These are phyloP conservation scores for Cirrhinus molitorella DNA, from an alignment of 2,797 vertebrate species.

Conservation along the genomic window DNA sequence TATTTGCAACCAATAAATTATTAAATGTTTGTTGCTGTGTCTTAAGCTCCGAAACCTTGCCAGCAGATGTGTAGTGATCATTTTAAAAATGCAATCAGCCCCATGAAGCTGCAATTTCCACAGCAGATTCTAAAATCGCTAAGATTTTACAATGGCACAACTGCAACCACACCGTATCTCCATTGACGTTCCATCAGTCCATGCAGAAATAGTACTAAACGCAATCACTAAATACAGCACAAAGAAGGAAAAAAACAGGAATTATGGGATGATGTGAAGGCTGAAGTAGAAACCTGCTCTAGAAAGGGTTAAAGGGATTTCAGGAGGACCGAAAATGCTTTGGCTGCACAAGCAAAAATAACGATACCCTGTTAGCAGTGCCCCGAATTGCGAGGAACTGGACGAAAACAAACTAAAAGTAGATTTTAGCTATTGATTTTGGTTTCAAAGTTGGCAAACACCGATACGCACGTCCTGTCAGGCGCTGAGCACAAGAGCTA, in stretches of 20 bases:
- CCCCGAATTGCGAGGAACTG: conserved; percentile 5
- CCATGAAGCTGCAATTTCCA: not conserved
- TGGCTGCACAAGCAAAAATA: conserved; percentile 35
- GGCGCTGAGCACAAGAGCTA: conserved; percentile 2
- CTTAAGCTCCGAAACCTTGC: not conserved
- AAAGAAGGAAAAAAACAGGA: conserved; percentile 16
- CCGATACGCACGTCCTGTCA: not conserved
- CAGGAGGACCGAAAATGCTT: conserved; percentile 20
- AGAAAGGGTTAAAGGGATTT: conserved; percentile 35
- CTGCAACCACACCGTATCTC: not conserved
- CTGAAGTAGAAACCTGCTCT: conserved; percentile 13
- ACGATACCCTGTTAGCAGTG: conserved; percentile 37
- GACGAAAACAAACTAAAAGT: conserved; percentile 3
- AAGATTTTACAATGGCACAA: not conserved
- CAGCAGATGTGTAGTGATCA: not conserved
- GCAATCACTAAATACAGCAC: not conserved
- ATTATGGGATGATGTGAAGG: conserved; percentile 24
- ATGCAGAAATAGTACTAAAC: not conserved
- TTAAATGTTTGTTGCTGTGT: not conserved
- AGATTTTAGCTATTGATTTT: conserved; percentile 39
- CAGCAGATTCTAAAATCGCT: not conserved
- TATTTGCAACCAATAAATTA: not conserved
- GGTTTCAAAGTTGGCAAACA: conserved; percentile 28
- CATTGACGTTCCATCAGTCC: not conserved
- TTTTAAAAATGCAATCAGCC: not conserved